Evolutionary conservation across 2,113 vertebrate genomes (phyloP).

Genomic region (Tetrao urogallus): DNA sequence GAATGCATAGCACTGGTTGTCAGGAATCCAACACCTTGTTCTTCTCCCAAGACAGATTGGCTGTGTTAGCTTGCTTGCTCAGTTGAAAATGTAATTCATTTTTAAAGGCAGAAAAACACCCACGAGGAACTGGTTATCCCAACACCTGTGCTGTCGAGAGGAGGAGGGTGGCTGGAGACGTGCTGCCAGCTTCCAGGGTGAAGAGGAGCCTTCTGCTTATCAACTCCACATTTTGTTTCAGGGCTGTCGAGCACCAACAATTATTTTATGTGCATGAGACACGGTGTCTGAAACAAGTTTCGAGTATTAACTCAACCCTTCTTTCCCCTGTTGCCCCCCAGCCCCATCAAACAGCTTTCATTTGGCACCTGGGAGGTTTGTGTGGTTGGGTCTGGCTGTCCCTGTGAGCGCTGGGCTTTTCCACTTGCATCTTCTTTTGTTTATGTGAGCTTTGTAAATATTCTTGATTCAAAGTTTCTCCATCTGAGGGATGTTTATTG

Average conservation of each 20-base stretch:
- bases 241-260: background rate
- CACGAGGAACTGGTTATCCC: background rate
- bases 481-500: background rate
- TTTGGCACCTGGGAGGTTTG: background rate
- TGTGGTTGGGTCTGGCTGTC: background rate
- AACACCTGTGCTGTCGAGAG: background rate
- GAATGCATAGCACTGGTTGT: fast-evolving
- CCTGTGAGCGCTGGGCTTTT: background rate
- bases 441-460: background rate
- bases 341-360: background rate
- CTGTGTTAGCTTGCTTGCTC: background rate
- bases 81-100: background rate
- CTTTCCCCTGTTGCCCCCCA: background rate
- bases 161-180: background rate
- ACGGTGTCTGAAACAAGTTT: background rate
- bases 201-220: background rate
- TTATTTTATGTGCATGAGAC: background rate
- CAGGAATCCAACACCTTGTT: background rate
- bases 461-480: background rate
- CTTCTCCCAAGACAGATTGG: background rate
- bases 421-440: background rate
- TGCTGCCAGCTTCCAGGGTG: fast-evolving
- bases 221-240: background rate
- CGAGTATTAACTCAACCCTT: background rate
- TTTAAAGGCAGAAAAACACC: background rate